Evolutionary conservation across 1,140 invertebrate species (phyloP).

Genomic region (Aphaenogaster floridana): DNA sequence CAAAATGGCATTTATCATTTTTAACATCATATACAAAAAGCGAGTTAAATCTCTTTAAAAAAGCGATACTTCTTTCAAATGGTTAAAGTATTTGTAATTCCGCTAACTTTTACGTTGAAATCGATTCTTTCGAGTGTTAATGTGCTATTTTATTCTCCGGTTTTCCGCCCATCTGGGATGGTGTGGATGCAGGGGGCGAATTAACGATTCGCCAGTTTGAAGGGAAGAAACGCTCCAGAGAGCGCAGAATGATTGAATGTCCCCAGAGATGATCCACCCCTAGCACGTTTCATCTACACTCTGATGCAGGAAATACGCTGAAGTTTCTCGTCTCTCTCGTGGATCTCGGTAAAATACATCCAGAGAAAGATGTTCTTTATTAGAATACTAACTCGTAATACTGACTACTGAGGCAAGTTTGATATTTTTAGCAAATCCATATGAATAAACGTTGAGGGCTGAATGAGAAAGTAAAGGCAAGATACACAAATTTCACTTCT

Average conservation of each 20-base stretch:
- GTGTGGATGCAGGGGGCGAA: conserved; percentile 43
- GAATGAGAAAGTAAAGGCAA: neutral
- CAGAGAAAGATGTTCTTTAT: conserved; percentile 14
- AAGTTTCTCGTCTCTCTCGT: conserved; percentile 1
- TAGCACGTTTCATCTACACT: conserved; percentile 40
- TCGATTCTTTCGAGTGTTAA: conserved; percentile 35
- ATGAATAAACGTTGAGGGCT: neutral
- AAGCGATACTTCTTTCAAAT: neutral
- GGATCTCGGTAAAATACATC: neutral
- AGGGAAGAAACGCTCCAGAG: conserved; percentile 54
- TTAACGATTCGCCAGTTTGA: conserved; percentile 60
- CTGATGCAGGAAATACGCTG: conserved; percentile 15
- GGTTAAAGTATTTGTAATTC: neutral
- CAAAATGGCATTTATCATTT: conserved; percentile 10
- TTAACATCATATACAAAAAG: neutral
- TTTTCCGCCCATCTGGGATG: conserved; percentile 41
- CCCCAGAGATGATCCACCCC: conserved; percentile 12
- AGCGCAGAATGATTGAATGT: conserved; percentile 56
- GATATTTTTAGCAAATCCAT: neutral
- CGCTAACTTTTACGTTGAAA: conserved; percentile 23
- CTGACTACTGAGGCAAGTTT: neutral
- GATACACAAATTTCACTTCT: neutral
- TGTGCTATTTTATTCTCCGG: conserved; percentile 34
- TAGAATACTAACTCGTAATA: neutral
- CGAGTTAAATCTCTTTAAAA: neutral